Evolutionary conservation across 1,140 invertebrate genomes (phyloP), one percentile per base, ranked within the genome.

Genomic region (Drosophila melanogaster): DNA sequence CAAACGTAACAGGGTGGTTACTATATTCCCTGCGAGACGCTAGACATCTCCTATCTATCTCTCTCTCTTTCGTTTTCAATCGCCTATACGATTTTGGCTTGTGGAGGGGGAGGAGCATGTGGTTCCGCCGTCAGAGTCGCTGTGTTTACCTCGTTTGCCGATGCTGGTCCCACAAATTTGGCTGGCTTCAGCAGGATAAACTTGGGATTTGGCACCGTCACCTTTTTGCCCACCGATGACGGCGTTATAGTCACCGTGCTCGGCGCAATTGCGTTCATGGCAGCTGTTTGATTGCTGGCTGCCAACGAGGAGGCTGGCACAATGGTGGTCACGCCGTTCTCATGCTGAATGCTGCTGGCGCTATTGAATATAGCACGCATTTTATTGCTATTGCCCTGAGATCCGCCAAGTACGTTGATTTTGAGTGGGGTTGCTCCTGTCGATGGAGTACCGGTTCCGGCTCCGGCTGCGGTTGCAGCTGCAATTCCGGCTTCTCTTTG

Each of bases 211-310:
- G 44, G 47, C 24, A 40, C 35, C 2, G 54, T 35, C 8, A 79
- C 41, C 37, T 86, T 85, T 35, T 87, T 84, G 35, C 77, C 77
- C 30, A 67, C 64, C 12, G 60, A 19, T 8, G 64, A 41, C 7
- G 90, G 90, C 38, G 90, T 91, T 75, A 91, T 91, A 54, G 90
- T 91, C 47, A 91, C 90, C 19, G 86, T 91, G 46, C 86, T 91
- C 24, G 86, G 90, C 5, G 80, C 90, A 11, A 90, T 83, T 11
- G 90, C 90, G 60, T 90, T 89, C 90, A 91, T 91, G 8, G 90
- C 90, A 2, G 90, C 83, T 17, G 80, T 86, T 46, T 91, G 86
- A 58, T 79, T 79, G 24, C 67, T 81, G 22, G 90, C 90, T 17
- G 90, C 90, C 60, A 90, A 30, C 24, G 90, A 91, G 15, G 86